These are phyloP conservation scores for Ammospiza caudacuta DNA, from an alignment of 2,113 vertebrate genomes.

Conservation along the genomic window DNA sequence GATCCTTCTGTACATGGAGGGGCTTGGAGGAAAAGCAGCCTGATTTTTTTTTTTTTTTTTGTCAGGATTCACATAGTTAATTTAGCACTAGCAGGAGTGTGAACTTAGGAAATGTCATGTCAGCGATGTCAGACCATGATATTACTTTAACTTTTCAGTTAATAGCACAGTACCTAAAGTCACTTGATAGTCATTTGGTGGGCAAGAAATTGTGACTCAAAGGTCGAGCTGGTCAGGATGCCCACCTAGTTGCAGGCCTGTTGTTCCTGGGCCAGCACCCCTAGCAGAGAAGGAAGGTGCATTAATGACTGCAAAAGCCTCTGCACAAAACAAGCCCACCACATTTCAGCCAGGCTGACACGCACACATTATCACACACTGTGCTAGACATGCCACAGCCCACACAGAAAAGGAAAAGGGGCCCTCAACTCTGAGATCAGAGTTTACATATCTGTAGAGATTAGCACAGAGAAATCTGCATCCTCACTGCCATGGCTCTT, in stretches of 20 bases:
- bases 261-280: neutral
- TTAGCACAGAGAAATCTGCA: neutral
- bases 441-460: neutral
- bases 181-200: neutral
- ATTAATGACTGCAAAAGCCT: neutral
- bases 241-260: neutral
- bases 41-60: neutral
- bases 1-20: neutral
- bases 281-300: neutral
- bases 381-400: neutral
- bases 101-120: neutral
- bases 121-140: neutral
- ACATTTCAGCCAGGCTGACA: neutral
- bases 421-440: neutral
- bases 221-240: neutral
- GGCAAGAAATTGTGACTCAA: neutral
- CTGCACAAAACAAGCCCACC: neutral
- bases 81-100: neutral
- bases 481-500: neutral
- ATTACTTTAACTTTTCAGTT: neutral
- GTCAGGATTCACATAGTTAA: neutral
- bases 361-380: fast-evolving
- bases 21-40: neutral
- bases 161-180: neutral
- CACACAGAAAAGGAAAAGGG: neutral